A percentile compares a stretch with the other conserved stretches of the same genome.
Evolutionary conservation across 2,888 invertebrate species (phyloP).

Genomic region (Reticulitermes lucifugus): DNA sequence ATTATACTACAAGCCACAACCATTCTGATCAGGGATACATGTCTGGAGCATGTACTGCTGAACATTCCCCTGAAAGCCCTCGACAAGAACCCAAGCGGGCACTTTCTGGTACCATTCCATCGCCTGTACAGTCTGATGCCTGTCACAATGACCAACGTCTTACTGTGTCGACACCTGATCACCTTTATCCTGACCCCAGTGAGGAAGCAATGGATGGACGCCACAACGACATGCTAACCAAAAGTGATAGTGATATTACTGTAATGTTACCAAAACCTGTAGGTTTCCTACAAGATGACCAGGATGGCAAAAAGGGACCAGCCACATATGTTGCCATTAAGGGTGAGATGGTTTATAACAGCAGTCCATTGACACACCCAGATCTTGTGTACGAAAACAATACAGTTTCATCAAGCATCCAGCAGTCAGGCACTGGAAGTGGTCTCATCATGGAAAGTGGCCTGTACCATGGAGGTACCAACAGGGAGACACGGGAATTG

Average conservation of each 20-base stretch:
- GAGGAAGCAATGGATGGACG: neutral
- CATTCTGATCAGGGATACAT: constrained; percentile 42
- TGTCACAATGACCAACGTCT: neutral
- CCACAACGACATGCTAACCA: neutral
- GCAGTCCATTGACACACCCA: constrained; percentile 9
- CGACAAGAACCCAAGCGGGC: constrained; percentile 7
- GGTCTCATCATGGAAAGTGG: neutral
- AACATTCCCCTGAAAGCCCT: constrained; percentile 42
- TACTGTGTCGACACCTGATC: constrained; percentile 35
- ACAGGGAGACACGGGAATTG: neutral
- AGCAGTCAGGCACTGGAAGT: neutral
- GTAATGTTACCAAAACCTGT: neutral
- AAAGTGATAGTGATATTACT: constrained; percentile 30
- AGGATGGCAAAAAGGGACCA: neutral
- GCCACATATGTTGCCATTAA: constrained; percentile 35
- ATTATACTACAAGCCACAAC: neutral
- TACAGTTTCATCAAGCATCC: neutral
- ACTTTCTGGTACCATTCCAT: neutral
- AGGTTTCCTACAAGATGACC: neutral
- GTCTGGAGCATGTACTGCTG: constrained; percentile 38
- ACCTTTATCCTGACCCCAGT: neutral
- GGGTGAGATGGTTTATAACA: constrained; percentile 18
- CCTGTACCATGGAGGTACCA: neutral
- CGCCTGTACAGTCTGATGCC: neutral
- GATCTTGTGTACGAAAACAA: neutral